Base-by-base conservation (phyloP, 2,888 invertebrate species). In the Machimus atricapillus region DNA sequence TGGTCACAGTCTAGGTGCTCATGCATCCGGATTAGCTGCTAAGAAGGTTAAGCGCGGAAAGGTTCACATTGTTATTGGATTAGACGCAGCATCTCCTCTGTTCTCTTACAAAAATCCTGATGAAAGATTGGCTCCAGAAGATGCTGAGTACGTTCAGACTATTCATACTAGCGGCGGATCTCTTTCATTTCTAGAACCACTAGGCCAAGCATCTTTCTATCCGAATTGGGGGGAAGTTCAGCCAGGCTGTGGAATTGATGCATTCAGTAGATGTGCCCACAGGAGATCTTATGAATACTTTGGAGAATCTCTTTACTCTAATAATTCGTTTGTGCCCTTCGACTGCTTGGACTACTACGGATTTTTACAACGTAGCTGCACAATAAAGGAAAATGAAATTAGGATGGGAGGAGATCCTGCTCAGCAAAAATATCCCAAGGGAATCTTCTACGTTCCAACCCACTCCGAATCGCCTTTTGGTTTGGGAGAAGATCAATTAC, bases 1-100 rank as follows among this genome's bases (percentile, higher is more conserved):
- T 43, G 95, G 94, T 0, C 94, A 94, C 89, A 94, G 94, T 89
- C 91, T 95, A 86, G 94, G 94, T 4, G 94, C 94, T 8, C 94
- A 94, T 90, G 94, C 94, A 8, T 93, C 93, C 78, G 94, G 94
- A 2, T 93, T 93, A 88, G 93, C 94, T 66, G 94, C 94, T 1
- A 94, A 94, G 87, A 93, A 93, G 89, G 93, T 93, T 1, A 93
- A 92, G 87, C 90, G 92, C 90, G 95, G 94, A 81, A 93, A 93
- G 27, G 93, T 93, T 34, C 93, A 94, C 88, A 93, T 93, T 1
- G 94, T 94, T 66, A 93, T 94, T 88, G 94, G 90, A 37, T 86
- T 92, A 2, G 90, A 90, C 83, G 89, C 90, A 14, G 90, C 90
- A 2, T 86, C 88, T 7, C 90, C 91, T 12, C 88, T 90, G 40